Conservation (phyloP, 2,888 invertebrate species). For the Lasioglossum malachurum region DNA sequence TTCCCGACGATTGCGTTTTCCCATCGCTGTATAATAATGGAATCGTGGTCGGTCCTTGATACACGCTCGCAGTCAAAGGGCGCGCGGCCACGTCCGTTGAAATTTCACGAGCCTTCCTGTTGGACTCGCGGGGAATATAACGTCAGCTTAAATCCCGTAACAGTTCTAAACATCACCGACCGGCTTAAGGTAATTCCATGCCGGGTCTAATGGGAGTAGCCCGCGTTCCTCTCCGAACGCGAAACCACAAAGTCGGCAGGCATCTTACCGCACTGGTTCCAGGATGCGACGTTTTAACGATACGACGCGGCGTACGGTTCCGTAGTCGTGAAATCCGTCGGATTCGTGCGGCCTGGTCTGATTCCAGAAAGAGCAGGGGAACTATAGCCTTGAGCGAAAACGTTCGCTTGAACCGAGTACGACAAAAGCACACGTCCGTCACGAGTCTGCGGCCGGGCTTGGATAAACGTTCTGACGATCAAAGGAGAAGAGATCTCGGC, state of each 20-base stretch:
- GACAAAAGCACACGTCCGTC: neutral
- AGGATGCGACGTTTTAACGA: conserved; percentile 55
- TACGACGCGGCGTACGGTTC: conserved; percentile 29
- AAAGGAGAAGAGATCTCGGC: neutral
- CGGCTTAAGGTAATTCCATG: conserved; percentile 69
- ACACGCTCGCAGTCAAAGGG: conserved; percentile 50
- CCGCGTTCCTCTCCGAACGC: conserved; percentile 48
- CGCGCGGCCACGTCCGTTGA: conserved; percentile 15
- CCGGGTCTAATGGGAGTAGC: conserved; percentile 53
- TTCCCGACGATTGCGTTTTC: neutral
- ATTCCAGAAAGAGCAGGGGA: neutral
- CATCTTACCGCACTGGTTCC: conserved; percentile 57
- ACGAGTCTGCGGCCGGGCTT: neutral
- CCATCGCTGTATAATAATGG: conserved; percentile 6
- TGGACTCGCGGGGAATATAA: conserved; percentile 41
- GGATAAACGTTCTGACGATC: neutral
- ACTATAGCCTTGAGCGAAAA: neutral
- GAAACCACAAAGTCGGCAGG: conserved; percentile 64
- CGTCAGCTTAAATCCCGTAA: conserved; percentile 62
- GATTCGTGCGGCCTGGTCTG: neutral
- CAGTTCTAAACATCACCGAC: conserved; percentile 69
- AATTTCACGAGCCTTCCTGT: conserved; percentile 41
- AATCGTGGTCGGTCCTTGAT: conserved; percentile 40
- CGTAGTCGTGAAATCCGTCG: conserved; percentile 46
- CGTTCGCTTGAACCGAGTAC: neutral